phyloP scores from a whole-genome alignment of 2,113 vertebrate species.

The Benitochromis conjunctus region DNA sequence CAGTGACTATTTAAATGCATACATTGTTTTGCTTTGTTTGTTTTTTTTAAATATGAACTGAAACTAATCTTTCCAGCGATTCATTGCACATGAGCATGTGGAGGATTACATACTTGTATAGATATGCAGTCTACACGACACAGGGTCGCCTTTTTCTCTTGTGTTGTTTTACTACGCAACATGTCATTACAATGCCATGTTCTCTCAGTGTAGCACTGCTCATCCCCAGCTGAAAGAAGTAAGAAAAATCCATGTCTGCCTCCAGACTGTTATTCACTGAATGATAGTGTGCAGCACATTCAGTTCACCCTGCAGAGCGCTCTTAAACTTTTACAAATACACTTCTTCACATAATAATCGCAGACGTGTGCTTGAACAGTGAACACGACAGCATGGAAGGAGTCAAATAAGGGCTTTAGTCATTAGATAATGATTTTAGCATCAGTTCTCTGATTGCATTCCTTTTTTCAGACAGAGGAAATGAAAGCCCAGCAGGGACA shows the following conservation, averaged over 20 bases:
- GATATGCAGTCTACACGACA: neutral
- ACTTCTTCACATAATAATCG: neutral
- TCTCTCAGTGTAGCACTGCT: neutral
- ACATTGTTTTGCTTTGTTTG: accelerated
- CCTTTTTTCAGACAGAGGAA: conserved; percentile 55
- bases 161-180: neutral
- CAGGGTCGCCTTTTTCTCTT: neutral
- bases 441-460: conserved; percentile 56
- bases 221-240: neutral
- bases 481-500: conserved; percentile 61
- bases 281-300: neutral
- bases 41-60: neutral
- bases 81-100: neutral
- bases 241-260: neutral
- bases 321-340: conserved; percentile 1
- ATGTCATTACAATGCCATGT: neutral
- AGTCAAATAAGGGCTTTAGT: conserved; percentile 54
- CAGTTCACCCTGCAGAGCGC: neutral
- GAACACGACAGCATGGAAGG: conserved; percentile 39
- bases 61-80: neutral
- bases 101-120: neutral
- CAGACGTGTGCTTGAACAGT: conserved; percentile 6
- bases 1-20: neutral
- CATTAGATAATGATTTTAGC: conserved; percentile 69
- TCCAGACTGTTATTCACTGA: neutral